Conservation (phyloP, 2,888 invertebrate genomes). For the Lymantria monacha region DNA sequence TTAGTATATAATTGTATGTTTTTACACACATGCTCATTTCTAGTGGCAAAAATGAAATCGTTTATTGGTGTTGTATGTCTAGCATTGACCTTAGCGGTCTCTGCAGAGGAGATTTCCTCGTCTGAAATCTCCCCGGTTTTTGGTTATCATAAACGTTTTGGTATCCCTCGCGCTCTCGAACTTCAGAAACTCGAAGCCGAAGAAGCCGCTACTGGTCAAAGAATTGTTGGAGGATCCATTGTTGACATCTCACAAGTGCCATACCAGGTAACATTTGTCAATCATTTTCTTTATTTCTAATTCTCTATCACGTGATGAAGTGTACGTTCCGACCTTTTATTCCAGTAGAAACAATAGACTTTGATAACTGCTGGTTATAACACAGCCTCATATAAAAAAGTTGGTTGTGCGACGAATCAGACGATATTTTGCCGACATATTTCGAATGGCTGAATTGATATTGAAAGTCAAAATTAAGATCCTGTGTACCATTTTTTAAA, state of each 20-base stretch:
- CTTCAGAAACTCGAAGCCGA: slow-evolving; percentile 38
- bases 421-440: too few relatives aligned
- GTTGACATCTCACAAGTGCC: slow-evolving; percentile 45
- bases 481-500: too few relatives aligned
- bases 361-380: too few relatives aligned
- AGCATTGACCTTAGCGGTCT: slow-evolving; percentile 29
- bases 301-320: too few relatives aligned
- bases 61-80: slow-evolving; percentile 25
- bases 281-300: neutral
- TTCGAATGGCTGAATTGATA: too few relatives aligned
- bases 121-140: slow-evolving; percentile 9
- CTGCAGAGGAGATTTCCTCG: slow-evolving; percentile 24
- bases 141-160: slow-evolving; percentile 45
- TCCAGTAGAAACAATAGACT: too few relatives aligned
- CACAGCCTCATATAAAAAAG: too few relatives aligned
- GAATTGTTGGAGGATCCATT: slow-evolving; percentile 46
- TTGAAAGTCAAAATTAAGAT: too few relatives aligned
- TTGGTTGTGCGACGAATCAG: too few relatives aligned
- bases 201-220: slow-evolving; percentile 11
- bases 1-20: slow-evolving; percentile 3
- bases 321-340: too few relatives aligned
- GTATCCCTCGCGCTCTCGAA: slow-evolving; percentile 42
- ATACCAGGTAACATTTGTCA: slow-evolving; percentile 47
- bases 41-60: slow-evolving; percentile 24
- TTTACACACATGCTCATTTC: neutral